Conservation (phyloP, 2,113 vertebrate genomes). For the Choloepus hoffmanni region DNA sequence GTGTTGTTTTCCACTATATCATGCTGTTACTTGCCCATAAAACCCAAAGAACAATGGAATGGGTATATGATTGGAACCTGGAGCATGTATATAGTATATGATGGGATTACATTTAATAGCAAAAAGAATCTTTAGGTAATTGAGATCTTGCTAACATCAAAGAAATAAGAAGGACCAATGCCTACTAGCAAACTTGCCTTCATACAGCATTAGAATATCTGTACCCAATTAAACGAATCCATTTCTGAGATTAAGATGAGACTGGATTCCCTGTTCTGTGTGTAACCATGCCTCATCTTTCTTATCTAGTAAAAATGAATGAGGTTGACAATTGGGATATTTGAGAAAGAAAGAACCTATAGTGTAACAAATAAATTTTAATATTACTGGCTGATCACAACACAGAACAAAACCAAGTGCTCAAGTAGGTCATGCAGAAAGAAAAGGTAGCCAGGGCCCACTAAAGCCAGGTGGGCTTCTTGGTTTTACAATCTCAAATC, state of each 20-base stretch:
- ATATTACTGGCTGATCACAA: neutral
- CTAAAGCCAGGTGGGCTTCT: constrained; percentile 42
- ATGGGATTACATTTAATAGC: neutral
- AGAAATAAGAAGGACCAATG: neutral
- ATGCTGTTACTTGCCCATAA: neutral
- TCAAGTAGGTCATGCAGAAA: neutral
- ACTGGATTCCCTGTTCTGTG: neutral
- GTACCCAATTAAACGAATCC: neutral
- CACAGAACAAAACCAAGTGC: neutral
- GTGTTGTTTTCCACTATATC: neutral
- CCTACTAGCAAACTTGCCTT: neutral
- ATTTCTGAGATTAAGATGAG: neutral
- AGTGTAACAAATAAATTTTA: neutral
- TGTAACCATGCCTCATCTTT: neutral
- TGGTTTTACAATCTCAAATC: constrained; percentile 24
- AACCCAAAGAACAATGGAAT: neutral
- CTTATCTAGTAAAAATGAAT: neutral
- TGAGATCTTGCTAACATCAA: neutral
- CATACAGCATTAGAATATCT: neutral
- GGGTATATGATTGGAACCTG: neutral
- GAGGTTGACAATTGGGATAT: neutral
- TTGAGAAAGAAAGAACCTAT: neutral
- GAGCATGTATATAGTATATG: neutral
- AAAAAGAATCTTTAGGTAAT: neutral
- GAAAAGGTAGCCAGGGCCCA: neutral